phyloP scores from a whole-genome alignment of 2,113 vertebrate species.

The Otis tarda region DNA sequence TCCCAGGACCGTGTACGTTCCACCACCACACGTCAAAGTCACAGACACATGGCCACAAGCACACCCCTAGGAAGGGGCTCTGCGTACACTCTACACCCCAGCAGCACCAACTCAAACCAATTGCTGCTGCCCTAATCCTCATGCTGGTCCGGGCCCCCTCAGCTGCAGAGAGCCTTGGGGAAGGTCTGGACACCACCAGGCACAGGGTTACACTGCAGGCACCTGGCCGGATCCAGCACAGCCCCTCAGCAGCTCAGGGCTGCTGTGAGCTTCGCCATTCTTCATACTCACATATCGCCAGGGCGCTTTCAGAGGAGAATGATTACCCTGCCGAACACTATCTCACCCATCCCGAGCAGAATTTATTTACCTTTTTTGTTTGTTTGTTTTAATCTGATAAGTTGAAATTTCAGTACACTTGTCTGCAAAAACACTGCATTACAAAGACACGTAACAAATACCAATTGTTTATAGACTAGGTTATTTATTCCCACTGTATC shows the following conservation, averaged over 20 bases:
- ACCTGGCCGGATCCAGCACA: not conserved
- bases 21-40: not conserved
- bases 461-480: slow-evolving; percentile 39
- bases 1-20: rapidly evolving
- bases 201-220: not conserved
- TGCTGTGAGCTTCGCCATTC: not conserved
- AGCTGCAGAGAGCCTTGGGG: not conserved
- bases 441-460: slow-evolving; percentile 26
- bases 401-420: slow-evolving; percentile 16
- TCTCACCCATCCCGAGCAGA: not conserved
- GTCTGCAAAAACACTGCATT: slow-evolving; percentile 21
- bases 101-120: not conserved
- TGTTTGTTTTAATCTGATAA: slow-evolving; percentile 41
- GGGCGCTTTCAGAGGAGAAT: not conserved
- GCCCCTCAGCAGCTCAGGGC: not conserved
- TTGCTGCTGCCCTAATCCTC: not conserved
- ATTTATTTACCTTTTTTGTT: not conserved
- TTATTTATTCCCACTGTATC: slow-evolving; percentile 39
- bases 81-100: rapidly evolving
- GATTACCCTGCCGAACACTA: not conserved
- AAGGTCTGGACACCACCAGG: not conserved
- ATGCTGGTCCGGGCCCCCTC: not conserved
- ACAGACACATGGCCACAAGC: not conserved
- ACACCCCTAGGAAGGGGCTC: not conserved
- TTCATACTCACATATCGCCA: not conserved